A percentile compares a stretch with the other conserved stretches of the same genome.
phyloP scores from a whole-genome alignment of 2,797 vertebrate species.

The Pangasius sanitwongsei region DNA sequence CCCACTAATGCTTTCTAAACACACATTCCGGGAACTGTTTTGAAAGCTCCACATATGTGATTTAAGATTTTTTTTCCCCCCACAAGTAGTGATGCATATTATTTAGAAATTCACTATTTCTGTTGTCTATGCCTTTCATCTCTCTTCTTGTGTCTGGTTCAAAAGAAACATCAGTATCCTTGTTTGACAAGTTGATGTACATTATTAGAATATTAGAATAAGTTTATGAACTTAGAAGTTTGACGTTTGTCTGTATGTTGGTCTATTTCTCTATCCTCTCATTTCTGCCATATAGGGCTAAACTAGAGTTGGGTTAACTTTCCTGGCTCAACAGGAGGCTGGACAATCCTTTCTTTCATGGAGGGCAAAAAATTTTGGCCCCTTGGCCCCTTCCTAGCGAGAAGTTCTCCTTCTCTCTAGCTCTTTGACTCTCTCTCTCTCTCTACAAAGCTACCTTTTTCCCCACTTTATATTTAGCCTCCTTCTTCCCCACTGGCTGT shows the following conservation, averaged over 20 bases:
- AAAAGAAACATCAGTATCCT: background rate
- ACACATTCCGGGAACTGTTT: slow-evolving; percentile 72
- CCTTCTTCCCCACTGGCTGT: slow-evolving; percentile 61
- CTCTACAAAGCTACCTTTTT: slow-evolving; percentile 77
- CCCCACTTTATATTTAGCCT: slow-evolving; percentile 79
- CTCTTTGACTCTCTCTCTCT: slow-evolving; percentile 54
- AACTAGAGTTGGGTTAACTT: slow-evolving; percentile 78
- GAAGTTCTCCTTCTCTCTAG: slow-evolving; percentile 54
- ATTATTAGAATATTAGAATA: background rate
- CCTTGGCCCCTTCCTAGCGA: slow-evolving; percentile 64
- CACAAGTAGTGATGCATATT: background rate
- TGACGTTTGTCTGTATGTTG: slow-evolving; percentile 31
- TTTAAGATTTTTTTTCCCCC: background rate
- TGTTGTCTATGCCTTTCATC: background rate
- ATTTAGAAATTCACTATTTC: background rate
- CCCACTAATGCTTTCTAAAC: slow-evolving; percentile 70
- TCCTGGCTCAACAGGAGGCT: slow-evolving; percentile 75
- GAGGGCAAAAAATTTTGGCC: slow-evolving; percentile 66
- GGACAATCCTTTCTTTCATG: slow-evolving; percentile 83
- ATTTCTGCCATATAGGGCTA: slow-evolving; percentile 75
- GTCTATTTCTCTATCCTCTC: slow-evolving; percentile 52
- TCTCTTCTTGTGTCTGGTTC: background rate
- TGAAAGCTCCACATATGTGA: slow-evolving; percentile 44
- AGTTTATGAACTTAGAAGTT: background rate
- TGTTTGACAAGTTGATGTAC: background rate